phyloP scores from a whole-genome alignment of 2,113 vertebrate genomes.

The Neoarius graeffei region DNA sequence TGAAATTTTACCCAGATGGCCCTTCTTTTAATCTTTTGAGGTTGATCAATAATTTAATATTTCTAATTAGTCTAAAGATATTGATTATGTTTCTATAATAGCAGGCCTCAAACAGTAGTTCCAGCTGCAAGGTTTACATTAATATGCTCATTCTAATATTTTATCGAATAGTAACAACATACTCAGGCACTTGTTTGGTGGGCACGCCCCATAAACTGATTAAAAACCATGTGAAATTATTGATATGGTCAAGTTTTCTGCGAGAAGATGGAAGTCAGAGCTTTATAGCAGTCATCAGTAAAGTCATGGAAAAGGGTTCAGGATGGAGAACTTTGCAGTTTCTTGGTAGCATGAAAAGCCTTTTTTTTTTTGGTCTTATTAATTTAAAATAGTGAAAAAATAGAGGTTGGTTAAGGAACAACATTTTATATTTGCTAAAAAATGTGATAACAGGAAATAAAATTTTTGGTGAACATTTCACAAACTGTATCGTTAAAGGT shows the following conservation, averaged over 20 bases:
- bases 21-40: conserved; percentile 29
- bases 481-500: background rate
- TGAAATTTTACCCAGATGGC: conserved; percentile 24
- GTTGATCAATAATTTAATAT: conserved; percentile 3
- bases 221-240: background rate
- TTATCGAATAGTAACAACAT: background rate
- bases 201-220: background rate
- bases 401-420: background rate
- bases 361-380: background rate
- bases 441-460: background rate
- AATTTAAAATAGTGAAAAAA: background rate
- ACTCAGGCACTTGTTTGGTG: background rate
- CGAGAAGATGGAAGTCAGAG: background rate
- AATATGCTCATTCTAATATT: background rate
- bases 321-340: background rate
- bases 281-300: background rate
- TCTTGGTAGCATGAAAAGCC: background rate
- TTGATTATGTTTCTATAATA: background rate
- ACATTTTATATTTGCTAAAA: background rate
- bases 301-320: background rate
- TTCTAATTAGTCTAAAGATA: background rate
- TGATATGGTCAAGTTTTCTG: background rate
- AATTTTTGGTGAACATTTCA: background rate
- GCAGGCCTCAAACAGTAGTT: background rate
- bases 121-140: background rate